phyloP scores from a whole-genome alignment of 2,113 vertebrate species.

The Dipodomys ordii region DNA sequence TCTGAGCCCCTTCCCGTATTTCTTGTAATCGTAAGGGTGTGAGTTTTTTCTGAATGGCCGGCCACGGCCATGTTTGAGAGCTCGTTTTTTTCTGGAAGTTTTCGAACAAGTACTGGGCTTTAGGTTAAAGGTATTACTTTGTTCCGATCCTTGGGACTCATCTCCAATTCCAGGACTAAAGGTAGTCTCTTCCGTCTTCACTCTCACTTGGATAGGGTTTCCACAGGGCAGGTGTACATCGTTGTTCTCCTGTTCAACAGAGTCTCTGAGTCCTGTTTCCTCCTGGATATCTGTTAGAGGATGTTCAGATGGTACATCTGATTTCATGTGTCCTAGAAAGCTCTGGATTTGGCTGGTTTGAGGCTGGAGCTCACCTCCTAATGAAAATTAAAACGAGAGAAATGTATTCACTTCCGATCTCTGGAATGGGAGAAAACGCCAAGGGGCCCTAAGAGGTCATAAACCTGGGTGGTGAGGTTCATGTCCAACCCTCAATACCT shows the following conservation, averaged over 20 bases:
- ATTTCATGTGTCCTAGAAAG: slow-evolving; percentile 24
- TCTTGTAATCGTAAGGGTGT: slow-evolving; percentile 42
- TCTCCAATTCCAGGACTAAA: neutral
- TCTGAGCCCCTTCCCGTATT: slow-evolving; percentile 37
- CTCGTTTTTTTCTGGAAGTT: slow-evolving; percentile 52
- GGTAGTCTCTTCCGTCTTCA: slow-evolving; percentile 39
- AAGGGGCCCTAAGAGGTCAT: neutral
- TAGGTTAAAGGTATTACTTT: neutral
- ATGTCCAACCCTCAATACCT: neutral
- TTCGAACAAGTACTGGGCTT: neutral
- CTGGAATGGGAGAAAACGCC: neutral
- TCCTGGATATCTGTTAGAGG: neutral
- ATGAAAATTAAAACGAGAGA: slow-evolving; percentile 54
- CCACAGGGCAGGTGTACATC: neutral
- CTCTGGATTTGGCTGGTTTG: slow-evolving; percentile 46
- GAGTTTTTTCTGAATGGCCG: slow-evolving; percentile 54
- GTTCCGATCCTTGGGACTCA: neutral
- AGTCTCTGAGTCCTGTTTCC: neutral
- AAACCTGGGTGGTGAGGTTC: neutral
- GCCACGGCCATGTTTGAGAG: slow-evolving; percentile 35
- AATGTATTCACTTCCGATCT: slow-evolving; percentile 14
- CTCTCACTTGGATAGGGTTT: neutral
- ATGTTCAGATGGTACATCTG: neutral
- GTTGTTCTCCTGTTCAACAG: neutral
- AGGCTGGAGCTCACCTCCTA: slow-evolving; percentile 63